These are phyloP conservation scores for Micrasema minimum DNA, from an alignment of 1,140 invertebrate genomes.

Conservation along the genomic window DNA sequence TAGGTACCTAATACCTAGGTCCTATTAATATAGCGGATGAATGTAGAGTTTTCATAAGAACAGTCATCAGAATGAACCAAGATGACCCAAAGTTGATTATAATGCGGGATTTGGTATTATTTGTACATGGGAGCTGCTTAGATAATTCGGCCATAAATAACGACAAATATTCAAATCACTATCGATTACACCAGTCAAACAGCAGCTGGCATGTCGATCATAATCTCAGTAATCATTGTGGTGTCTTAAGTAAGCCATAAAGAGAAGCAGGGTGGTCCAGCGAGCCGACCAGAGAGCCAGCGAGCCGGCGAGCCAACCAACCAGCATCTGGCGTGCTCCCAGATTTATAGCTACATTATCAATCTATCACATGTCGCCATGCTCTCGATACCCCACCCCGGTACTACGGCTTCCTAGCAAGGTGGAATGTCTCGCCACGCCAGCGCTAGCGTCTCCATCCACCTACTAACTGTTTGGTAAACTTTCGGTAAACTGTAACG, in stretches of 20 bases:
- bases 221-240: conserved; percentile 23
- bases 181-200: conserved; percentile 29
- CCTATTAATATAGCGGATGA: too few species aligned
- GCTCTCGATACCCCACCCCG: background rate
- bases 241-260: conserved; percentile 27
- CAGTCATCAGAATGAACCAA: too few species aligned
- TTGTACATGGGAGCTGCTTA: conserved; percentile 2
- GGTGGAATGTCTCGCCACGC: background rate
- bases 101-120: too few species aligned
- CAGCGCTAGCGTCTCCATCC: background rate
- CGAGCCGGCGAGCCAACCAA: background rate
- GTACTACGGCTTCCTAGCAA: conserved; percentile 7
- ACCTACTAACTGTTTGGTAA: too few species aligned
- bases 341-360: conserved; percentile 18
- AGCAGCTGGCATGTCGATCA: conserved; percentile 29
- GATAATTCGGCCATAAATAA: conserved; percentile 23
- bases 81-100: too few species aligned
- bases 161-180: conserved; percentile 32
- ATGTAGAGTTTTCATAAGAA: too few species aligned
- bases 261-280: conserved; percentile 18
- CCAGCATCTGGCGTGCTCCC: background rate
- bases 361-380: conserved; percentile 32
- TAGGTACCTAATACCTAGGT: too few species aligned
- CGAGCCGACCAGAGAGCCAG: background rate
- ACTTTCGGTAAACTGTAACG: too few species aligned